Evolutionary conservation across 2,888 invertebrate species (phyloP).

Genomic region (Cyaniris semiargus): DNA sequence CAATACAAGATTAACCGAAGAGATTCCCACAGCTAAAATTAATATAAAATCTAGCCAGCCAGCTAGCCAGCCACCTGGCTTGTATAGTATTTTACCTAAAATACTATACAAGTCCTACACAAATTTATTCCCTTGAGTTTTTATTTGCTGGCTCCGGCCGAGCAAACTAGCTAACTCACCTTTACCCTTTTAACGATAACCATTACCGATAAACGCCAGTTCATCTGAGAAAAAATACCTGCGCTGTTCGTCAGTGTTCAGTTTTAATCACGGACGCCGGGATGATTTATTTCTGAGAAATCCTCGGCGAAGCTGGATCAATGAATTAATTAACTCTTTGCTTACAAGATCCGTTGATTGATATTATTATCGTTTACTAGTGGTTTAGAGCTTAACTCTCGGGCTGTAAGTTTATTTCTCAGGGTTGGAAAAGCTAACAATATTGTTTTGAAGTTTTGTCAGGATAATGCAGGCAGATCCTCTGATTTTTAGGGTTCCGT

Average conservation of each 20-base stretch:
- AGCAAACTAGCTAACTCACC: slow-evolving; percentile 22
- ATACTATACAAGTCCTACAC: slow-evolving; percentile 14
- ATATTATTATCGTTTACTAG: not conserved
- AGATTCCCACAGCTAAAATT: not conserved
- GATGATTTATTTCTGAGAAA: not conserved
- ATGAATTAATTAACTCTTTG: slow-evolving; percentile 11
- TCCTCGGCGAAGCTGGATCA: not conserved
- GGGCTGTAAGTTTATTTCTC: not conserved
- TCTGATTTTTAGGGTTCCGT: no score
- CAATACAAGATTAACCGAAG: not conserved
- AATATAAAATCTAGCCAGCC: slow-evolving; percentile 17
- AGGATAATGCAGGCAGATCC: no score
- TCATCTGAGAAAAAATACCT: slow-evolving; percentile 19
- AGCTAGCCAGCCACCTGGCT: not conserved
- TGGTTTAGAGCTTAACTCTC: not conserved
- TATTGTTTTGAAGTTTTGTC: not conserved
- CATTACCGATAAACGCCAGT: slow-evolving; percentile 18
- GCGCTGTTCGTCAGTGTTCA: slow-evolving; percentile 15
- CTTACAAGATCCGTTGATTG: slow-evolving; percentile 10
- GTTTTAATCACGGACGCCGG: slow-evolving; percentile 2
- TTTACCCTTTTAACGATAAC: slow-evolving; percentile 22
- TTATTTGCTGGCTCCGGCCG: slow-evolving; percentile 14
- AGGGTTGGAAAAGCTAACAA: not conserved
- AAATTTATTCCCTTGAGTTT: slow-evolving; percentile 15
- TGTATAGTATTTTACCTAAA: no score